Conservation (phyloP, 1,140 invertebrate species). For the Reticulitermes speratus region DNA sequence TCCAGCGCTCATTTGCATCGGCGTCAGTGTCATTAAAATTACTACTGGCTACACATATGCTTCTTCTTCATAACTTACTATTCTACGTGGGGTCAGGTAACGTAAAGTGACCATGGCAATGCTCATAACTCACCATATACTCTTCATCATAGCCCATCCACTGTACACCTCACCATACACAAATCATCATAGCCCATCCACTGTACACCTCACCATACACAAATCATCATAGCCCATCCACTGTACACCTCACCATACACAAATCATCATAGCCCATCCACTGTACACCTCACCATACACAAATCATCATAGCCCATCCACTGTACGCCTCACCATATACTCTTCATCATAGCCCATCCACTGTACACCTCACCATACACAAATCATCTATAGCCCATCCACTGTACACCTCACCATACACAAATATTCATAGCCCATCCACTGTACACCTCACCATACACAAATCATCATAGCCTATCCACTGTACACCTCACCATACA, state of each 20-base stretch:
- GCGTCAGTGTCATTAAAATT: too few relatives aligned
- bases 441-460: conserved; percentile 64
- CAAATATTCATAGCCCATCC: conserved; percentile 81
- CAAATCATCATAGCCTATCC: conserved; percentile 79
- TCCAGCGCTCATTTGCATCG: too few relatives aligned
- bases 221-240: conserved; percentile 83
- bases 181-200: too few relatives aligned
- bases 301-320: conserved; percentile 83
- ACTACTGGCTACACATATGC: too few relatives aligned
- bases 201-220: conserved; percentile 61
- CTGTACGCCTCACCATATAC: conserved; percentile 63
- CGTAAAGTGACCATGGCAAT: too few relatives aligned
- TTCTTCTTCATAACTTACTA: too few relatives aligned
- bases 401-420: conserved; percentile 64
- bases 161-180: too few relatives aligned
- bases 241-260: conserved; percentile 63
- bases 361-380: conserved; percentile 63
- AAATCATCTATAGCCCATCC: conserved; percentile 83
- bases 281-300: conserved; percentile 63
- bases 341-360: conserved; percentile 83
- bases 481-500: conserved; percentile 64
- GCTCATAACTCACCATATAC: too few relatives aligned
- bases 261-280: conserved; percentile 83
- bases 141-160: too few relatives aligned
- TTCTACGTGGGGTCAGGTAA: too few relatives aligned